These are phyloP conservation scores for Phoebastria nigripes DNA, from an alignment of 2,797 vertebrate genomes.

Conservation along the genomic window DNA sequence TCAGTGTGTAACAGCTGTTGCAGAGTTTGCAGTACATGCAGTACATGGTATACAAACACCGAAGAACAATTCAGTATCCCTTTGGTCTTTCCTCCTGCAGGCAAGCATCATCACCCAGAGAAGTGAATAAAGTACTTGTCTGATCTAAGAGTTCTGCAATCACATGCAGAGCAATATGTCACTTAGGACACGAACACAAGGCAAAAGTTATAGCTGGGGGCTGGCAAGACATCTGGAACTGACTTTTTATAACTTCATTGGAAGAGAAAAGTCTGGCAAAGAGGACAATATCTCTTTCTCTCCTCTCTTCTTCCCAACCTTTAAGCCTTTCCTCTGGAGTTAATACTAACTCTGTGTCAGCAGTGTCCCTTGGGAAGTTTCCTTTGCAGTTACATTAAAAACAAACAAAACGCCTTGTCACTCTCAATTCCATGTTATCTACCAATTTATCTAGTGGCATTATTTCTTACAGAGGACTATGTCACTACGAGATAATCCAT, in stretches of 20 bases:
- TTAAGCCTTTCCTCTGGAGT: neutral
- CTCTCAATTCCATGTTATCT: neutral
- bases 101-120: neutral
- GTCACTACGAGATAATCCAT: neutral
- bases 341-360: neutral
- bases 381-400: neutral
- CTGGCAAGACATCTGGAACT: neutral
- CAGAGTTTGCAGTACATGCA: neutral
- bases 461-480: neutral
- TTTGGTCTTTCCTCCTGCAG: neutral
- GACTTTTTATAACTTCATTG: neutral
- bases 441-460: neutral
- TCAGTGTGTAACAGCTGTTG: neutral
- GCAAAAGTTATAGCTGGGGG: neutral
- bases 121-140: neutral
- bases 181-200: neutral
- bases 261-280: neutral
- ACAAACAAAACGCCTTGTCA: neutral
- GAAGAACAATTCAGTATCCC: neutral
- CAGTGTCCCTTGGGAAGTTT: neutral
- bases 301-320: neutral
- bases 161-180: neutral
- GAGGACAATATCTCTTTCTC: neutral
- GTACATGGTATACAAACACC: neutral
- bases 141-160: neutral